phyloP scores from a whole-genome alignment of 2,797 vertebrate species.

The Amazona ochrocephala region DNA sequence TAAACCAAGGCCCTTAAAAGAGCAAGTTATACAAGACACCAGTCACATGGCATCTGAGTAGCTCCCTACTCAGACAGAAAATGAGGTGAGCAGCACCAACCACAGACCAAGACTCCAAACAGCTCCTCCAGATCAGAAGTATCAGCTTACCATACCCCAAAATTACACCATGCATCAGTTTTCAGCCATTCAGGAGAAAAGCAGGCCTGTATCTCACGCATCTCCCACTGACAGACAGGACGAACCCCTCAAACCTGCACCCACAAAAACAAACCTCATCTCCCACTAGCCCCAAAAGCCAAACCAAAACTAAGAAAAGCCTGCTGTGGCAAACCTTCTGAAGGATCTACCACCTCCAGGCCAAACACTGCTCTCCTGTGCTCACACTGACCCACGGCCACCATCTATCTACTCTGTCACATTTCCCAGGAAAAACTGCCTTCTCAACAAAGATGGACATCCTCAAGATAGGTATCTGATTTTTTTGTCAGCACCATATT shows the following conservation, averaged over 20 bases:
- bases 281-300: background rate
- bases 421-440: background rate
- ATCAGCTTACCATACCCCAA: background rate
- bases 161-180: accelerated
- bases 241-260: background rate
- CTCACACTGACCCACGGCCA: accelerated
- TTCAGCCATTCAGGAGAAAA: background rate
- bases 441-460: background rate
- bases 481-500: background rate
- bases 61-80: background rate
- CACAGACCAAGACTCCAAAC: background rate
- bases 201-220: background rate
- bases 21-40: background rate
- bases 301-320: background rate
- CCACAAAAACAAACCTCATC: background rate
- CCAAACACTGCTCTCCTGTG: accelerated
- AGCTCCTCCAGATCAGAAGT: background rate
- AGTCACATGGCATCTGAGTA: background rate
- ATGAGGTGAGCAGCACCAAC: background rate
- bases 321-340: background rate
- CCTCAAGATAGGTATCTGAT: accelerated
- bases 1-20: background rate
- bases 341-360: background rate
- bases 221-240: accelerated
- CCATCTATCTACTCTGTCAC: background rate